Percentiles rank a stretch among this genome's conserved stretches.
Evolutionary conservation across 1,140 invertebrate species (phyloP).

Genomic region (Papilio dardanus): DNA sequence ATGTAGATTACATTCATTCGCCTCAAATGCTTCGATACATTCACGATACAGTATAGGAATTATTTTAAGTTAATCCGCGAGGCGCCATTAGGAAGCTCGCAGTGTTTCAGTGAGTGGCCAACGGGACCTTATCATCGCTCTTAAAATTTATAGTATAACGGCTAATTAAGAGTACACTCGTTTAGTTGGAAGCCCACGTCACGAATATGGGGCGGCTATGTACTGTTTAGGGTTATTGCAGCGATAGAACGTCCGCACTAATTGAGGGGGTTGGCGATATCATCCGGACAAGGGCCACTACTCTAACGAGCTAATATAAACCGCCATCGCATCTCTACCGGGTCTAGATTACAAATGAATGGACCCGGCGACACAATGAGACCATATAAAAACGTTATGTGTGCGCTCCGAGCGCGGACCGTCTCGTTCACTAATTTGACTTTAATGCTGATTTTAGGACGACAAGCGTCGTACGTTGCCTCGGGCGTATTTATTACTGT

Average conservation of each 20-base stretch:
- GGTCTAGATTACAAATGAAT: constrained; percentile 44
- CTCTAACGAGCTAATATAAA: constrained; percentile 66
- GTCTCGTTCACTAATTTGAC: constrained; percentile 36
- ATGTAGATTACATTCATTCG: constrained; percentile 20
- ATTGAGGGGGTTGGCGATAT: constrained; percentile 66
- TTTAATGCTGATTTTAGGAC: constrained; percentile 36
- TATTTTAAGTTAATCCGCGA: constrained; percentile 74
- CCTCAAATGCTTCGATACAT: constrained; percentile 43
- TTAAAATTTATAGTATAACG: constrained; percentile 79
- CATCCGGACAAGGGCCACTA: constrained; percentile 57
- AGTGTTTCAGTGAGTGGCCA: constrained; percentile 60
- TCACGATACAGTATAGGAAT: constrained; percentile 56
- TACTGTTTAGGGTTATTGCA: constrained; percentile 60
- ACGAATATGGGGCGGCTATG: constrained; percentile 61
- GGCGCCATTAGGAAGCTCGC: constrained; percentile 66
- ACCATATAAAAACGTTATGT: constrained; percentile 37
- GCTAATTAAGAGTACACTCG: constrained; percentile 76
- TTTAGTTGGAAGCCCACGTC: constrained; percentile 64
- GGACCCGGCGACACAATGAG: constrained; percentile 41
- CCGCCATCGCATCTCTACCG: constrained; percentile 45
- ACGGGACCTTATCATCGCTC: constrained; percentile 75
- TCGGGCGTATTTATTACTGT: constrained; percentile 28
- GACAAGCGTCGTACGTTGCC: constrained; percentile 18
- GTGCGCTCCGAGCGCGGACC: background rate
- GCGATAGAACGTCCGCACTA: constrained; percentile 59